These are phyloP conservation scores for Lepidurus couesii DNA, from an alignment of 1,140 invertebrate genomes.

Conservation along the genomic window DNA sequence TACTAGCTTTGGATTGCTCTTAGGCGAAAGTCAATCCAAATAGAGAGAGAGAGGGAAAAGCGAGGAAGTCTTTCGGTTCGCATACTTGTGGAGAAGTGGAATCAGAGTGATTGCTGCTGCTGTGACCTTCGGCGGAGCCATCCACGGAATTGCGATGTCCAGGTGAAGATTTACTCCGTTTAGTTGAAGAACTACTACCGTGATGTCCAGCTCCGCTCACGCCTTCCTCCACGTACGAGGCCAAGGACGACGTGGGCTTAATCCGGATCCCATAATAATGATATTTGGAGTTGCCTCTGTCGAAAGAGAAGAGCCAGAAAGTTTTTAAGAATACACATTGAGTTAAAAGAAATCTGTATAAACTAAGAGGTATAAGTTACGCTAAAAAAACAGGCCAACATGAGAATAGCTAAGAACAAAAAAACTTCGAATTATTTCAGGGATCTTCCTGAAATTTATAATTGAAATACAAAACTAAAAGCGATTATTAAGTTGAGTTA, in stretches of 20 bases:
- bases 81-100: constrained; percentile 39
- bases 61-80: neutral
- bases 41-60: neutral
- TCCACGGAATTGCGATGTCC: neutral
- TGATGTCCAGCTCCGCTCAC: constrained; percentile 10
- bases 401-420: too few species aligned
- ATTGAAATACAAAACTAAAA: too few species aligned
- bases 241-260: constrained; percentile 77
- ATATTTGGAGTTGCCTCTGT: constrained; percentile 97
- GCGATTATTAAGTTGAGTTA: too few species aligned
- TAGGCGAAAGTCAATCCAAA: neutral
- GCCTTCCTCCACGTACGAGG: constrained; percentile 56
- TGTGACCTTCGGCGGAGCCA: constrained; percentile 25
- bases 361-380: too few species aligned
- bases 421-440: too few species aligned
- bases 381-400: too few species aligned
- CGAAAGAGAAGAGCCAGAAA: constrained; percentile 39
- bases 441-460: too few species aligned
- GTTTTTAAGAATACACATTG: neutral
- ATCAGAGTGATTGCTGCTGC: constrained; percentile 33
- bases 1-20: neutral
- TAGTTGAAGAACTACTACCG: constrained; percentile 26
- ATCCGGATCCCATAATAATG: constrained; percentile 99
- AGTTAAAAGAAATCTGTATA: too few species aligned
- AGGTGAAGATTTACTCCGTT: constrained; percentile 39